A percentile compares a stretch with the other conserved stretches of the same genome.
phyloP scores from a whole-genome alignment of 2,888 invertebrate genomes.

The Isotomurus palustris region DNA sequence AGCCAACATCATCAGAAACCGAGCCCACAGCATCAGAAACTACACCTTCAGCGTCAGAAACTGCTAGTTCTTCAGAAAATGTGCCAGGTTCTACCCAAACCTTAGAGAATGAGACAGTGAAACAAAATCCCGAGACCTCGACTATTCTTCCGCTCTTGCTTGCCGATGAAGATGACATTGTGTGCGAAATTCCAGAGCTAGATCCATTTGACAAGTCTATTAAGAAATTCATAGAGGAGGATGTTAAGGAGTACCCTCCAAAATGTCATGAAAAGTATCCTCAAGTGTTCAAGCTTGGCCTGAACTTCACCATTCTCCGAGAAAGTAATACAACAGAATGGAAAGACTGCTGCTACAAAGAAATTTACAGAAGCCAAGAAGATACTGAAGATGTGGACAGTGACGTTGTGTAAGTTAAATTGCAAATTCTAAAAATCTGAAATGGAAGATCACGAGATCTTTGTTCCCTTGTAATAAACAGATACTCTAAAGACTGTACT shows the following conservation, averaged over 20 bases:
- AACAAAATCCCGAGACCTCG: no score
- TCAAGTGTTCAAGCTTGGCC: constrained; percentile 14
- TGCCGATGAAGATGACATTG: no score
- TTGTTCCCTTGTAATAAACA: no score
- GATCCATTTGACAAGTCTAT: constrained; percentile 59
- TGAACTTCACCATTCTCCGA: neutral
- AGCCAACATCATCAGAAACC: no score
- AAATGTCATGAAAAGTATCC: constrained; percentile 49
- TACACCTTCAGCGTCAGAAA: no score
- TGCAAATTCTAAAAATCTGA: neutral
- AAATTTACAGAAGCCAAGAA: neutral
- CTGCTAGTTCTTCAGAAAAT: no score
- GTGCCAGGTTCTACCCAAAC: no score
- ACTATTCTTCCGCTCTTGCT: no score
- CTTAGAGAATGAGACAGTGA: no score
- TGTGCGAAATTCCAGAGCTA: constrained; percentile 27
- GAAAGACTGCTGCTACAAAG: constrained; percentile 18
- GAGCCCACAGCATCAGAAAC: no score
- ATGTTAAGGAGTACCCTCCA: constrained; percentile 53
- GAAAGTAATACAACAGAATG: neutral
- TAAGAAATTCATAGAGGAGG: constrained; percentile 54
- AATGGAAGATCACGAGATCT: neutral
- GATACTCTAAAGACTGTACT: no score
- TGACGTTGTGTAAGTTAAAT: neutral
- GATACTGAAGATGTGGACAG: neutral